A percentile compares a stretch with the other conserved stretches of the same genome.
Conservation (phyloP, 2,113 vertebrate genomes). For the Amphiprion ocellaris region DNA sequence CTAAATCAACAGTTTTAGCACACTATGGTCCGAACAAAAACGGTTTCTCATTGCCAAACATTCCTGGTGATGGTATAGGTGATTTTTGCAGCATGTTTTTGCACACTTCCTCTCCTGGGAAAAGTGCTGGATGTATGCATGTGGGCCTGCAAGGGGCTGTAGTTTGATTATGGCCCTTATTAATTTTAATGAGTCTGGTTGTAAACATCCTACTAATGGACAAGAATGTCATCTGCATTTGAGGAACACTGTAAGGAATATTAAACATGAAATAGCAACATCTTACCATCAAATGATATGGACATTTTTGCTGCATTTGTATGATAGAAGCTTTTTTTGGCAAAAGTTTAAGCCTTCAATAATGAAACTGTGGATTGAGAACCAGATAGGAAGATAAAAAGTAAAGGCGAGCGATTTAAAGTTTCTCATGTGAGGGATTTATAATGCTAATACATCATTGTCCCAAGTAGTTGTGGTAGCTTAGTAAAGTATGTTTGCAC, state of each 20-base stretch:
- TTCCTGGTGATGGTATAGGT: not conserved
- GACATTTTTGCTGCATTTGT: too few species aligned
- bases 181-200: constrained; percentile 56
- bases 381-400: not conserved
- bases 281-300: too few species aligned
- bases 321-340: too few species aligned
- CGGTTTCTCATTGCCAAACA: constrained; percentile 1
- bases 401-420: not conserved
- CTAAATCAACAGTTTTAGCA: not conserved
- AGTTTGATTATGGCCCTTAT: constrained; percentile 67
- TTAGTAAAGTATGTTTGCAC: not conserved
- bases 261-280: not conserved
- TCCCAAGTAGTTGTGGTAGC: not conserved
- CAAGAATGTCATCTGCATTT: constrained; percentile 9
- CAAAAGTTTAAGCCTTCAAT: too few species aligned
- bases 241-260: not conserved
- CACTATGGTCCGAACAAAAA: not conserved
- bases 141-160: constrained; percentile 34
- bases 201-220: constrained; percentile 28
- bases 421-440: not conserved
- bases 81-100: constrained; percentile 11
- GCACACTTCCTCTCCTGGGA: constrained; percentile 42
- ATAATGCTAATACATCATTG: too few species aligned
- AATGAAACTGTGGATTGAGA: too few species aligned
- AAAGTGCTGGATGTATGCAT: constrained; percentile 27